Evolutionary conservation across 2,113 vertebrate genomes (phyloP), one percentile per base, ranked within the genome.

Genomic region (Antennarius striatus): DNA sequence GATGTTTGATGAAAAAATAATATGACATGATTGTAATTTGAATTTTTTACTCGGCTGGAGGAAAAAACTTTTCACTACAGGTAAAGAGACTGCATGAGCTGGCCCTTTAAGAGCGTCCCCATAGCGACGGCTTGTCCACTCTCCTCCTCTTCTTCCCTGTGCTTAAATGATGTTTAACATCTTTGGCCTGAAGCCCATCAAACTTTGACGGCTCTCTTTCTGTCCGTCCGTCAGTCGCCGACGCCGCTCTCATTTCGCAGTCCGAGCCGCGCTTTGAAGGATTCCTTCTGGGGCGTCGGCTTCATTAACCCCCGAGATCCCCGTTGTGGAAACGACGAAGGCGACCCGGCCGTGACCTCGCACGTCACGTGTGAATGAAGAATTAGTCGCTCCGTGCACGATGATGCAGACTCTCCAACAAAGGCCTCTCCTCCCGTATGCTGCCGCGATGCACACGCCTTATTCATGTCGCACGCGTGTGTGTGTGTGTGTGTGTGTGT

Each of bases 301-400:
- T 82, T 72, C 36, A 74, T 81, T 70, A 86, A 77, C 71, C 62
- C 71, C 62, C 0, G 3, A 50, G 57, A 8, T 6, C 65, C 58
- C 29, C 32, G 0, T 56, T 71, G 56, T 50, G 51, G 81, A 15
- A 59, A 69, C 45, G 9, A 47, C 42, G 68, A 75, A 75, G 63
- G 64, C 62, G 60, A 51, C 62, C 59, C 47, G 46, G 5, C 40
- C 0, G 32, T 75, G 85, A 88, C 79, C 82, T 87, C 78, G 70
- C 56, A 62, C 45, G 69, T 58, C 62, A 13, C 63, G 62, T 0
- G 56, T 79, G 73, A 83, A 87, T 83, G 86, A 86, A 78, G 52
- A 81, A 89, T 68, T 60, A 79, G 78, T 52, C 53, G 32, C 53
- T 69, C 86, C 82, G 85, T 82, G 63, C 77, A 63, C 80, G 85